These are phyloP conservation scores for Prionace glauca DNA, from an alignment of 2,797 vertebrate species.

Conservation along the genomic window DNA sequence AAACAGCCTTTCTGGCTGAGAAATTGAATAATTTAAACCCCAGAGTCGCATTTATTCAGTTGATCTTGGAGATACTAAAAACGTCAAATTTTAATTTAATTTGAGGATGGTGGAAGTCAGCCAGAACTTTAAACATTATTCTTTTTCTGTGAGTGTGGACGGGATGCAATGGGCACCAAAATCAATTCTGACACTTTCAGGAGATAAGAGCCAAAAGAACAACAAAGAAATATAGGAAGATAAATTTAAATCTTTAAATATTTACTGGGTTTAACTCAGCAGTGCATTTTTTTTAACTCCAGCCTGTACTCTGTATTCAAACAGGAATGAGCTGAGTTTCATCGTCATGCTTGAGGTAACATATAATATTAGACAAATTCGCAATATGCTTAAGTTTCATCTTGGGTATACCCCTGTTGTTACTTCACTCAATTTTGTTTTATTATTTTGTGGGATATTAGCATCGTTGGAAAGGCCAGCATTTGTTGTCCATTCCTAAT, in stretches of 20 bases:
- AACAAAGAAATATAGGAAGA: too few species aligned
- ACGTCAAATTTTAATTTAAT: neutral
- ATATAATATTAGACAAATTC: too few species aligned
- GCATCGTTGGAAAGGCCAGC: too few species aligned
- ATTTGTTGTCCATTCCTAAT: too few species aligned
- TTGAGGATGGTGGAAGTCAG: neutral
- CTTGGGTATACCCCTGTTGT: neutral
- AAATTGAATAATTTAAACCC: neutral
- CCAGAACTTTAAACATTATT: neutral
- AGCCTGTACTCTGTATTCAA: too few species aligned
- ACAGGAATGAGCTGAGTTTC: too few species aligned
- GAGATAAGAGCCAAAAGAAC: neutral
- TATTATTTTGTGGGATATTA: too few species aligned
- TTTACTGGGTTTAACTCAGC: too few species aligned
- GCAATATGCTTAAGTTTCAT: too few species aligned
- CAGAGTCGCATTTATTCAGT: neutral
- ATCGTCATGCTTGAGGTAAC: too few species aligned
- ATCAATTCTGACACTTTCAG: neutral
- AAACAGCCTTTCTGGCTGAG: neutral
- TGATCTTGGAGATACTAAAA: neutral
- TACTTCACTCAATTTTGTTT: neutral
- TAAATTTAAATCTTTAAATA: too few species aligned
- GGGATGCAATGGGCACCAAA: neutral
- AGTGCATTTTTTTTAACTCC: too few species aligned
- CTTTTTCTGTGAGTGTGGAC: neutral